Evolutionary conservation across 2,797 vertebrate species (phyloP), one percentile per base, ranked within the genome.

Genomic region (Danio aesculapii): DNA sequence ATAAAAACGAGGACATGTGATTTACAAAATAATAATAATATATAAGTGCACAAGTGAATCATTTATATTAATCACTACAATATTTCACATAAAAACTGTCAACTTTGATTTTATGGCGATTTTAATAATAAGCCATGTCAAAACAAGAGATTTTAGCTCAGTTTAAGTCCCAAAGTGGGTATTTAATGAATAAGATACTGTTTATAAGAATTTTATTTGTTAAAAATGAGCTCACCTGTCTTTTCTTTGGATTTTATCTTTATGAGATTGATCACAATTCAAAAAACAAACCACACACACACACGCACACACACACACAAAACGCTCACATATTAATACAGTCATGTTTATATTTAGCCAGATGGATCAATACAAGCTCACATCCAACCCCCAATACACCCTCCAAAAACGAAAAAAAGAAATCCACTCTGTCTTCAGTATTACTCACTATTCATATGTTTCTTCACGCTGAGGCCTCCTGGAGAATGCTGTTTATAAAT

Each of bases 281-380:
- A 49, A 21, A 14, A 30, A 70, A 3, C 6, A 53, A n/a, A 69
- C 53, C 49, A 53, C 49, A 53, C n/a, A 53, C 5, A 2, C 30
- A 30, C 30, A 30, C 30, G 3, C 30, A 30, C 30, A 30, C 30
- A 30, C 30, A 30, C 57, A 39, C 43, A 49, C 43, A 75, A 30
- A 43, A 19, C 8, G 12, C 8, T 55, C 13, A 9, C n/a, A 55
- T 53, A 63, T 64, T 53, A 64, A 64, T 16, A 39, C 63, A 58
- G 55, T 13, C 21, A 43, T 50, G 55, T 78, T 68, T 58, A 67
- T 57, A 59, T 77, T 69, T 59, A 49, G 12, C 62, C 49, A 58
- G 5, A 61, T 52, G 57, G n/a, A 79, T 79, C 67, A 62, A 79
- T 79, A 70, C 55, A 11, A 69, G 30, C 62, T 77, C 62, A 58